Evolutionary conservation across 2,797 vertebrate species (phyloP), one percentile per base, ranked within the genome.

Genomic region (Spondyliosoma cantharus): DNA sequence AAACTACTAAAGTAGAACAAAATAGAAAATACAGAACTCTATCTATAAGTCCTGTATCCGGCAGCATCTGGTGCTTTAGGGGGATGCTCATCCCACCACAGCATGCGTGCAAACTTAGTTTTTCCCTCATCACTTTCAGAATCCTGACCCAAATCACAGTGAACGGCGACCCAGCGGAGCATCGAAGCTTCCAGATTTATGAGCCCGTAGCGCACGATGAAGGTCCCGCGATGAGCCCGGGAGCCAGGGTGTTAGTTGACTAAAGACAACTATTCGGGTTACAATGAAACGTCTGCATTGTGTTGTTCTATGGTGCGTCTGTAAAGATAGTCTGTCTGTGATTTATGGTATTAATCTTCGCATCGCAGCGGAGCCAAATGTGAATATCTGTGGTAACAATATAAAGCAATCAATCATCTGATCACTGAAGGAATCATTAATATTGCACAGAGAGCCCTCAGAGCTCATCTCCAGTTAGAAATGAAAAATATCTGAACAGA

Each of bases 261-360:
- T 89, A 77, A 82, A 91, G 83, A 90, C 89, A 83, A 86, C 73
- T 72, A 50, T 80, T 80, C 32, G 25, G 45, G 72, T 84, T 87
- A 57, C 67, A 59, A 68, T 81, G 86, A 79, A 87, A 84, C 5
- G 57, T 79, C 82, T 87, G 63, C 82, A 73, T 67, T 65, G 83
- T 90, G 84, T 78, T 83, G 78, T 81, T 81, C 14, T 49, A 60
- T 43, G 0, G 32, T n/a, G 60, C 43, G 78, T 73, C 70, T 80
- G 74, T 19, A 7, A 63, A 82, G 85, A 83, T 43, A 69, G 66
- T 59, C 78, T 61, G 48, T 63, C 6, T 57, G 32, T 91, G 91
- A 93, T 93, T 92, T 87, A 93, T 89, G 62, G 72, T 53, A 74
- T 90, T 89, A 83, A 92, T 93, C 86, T 91, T 77, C 15, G 24